Evolutionary conservation across 1,140 invertebrate species (phyloP).

Genomic region (Phthorimaea operculella): DNA sequence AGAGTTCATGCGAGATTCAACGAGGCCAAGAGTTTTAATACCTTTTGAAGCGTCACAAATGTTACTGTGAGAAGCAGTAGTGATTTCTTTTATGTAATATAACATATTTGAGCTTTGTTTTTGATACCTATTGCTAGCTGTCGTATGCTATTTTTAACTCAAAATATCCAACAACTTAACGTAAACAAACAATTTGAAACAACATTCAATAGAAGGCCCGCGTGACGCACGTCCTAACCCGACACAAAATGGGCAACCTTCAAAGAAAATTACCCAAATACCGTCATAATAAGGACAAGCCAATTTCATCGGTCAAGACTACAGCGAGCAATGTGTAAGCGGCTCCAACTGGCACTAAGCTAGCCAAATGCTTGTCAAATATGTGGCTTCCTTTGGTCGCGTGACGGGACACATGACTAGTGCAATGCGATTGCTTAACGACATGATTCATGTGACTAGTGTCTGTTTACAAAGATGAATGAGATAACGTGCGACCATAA

Average conservation of each 20-base stretch:
- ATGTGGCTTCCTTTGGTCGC: background rate
- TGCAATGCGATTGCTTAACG: slow-evolving; percentile 3
- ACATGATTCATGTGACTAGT: slow-evolving; percentile 1
- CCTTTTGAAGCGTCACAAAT: too few relatives aligned
- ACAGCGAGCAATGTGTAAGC: background rate
- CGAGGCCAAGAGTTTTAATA: too few relatives aligned
- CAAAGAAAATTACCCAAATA: background rate
- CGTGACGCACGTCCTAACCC: too few relatives aligned
- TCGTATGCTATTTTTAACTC: too few relatives aligned
- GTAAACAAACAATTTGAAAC: too few relatives aligned
- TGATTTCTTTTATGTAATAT: too few relatives aligned
- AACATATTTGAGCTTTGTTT: too few relatives aligned
- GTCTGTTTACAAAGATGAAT: slow-evolving; percentile 1
- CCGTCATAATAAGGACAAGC: background rate
- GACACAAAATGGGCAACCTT: background rate
- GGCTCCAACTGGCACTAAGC: background rate
- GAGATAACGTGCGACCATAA: background rate
- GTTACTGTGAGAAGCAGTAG: too few relatives aligned
- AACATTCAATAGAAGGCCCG: too few relatives aligned
- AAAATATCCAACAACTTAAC: too few relatives aligned
- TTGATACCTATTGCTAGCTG: too few relatives aligned
- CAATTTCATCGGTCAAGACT: background rate
- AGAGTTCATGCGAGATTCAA: too few relatives aligned
- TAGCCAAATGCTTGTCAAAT: background rate
- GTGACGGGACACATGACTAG: background rate